phyloP scores from a whole-genome alignment of 2,113 vertebrate species.

The Canis aureus region DNA sequence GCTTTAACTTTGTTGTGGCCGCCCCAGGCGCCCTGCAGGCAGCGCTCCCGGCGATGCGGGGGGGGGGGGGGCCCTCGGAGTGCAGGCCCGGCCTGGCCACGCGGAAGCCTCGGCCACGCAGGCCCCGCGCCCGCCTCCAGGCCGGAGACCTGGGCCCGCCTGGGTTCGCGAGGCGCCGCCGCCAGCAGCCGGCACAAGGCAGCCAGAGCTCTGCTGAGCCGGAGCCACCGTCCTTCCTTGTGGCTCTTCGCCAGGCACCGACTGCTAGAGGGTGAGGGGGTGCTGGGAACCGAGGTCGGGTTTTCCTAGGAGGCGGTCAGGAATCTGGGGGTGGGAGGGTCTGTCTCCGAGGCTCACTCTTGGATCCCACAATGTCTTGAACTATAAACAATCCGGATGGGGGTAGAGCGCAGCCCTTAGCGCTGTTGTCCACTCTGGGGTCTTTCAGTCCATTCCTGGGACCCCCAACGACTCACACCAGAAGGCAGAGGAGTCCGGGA shows the following conservation, averaged over 20 bases:
- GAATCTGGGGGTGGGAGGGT: not conserved
- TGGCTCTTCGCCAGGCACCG: not conserved
- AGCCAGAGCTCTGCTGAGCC: not conserved
- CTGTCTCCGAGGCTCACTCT: not conserved
- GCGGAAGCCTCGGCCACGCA: not conserved
- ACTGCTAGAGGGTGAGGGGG: not conserved
- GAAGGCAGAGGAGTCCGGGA: not conserved
- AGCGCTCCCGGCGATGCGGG: not conserved
- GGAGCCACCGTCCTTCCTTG: not conserved
- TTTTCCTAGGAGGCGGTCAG: conserved; percentile 8
- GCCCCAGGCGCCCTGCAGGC: not conserved
- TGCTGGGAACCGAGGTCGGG: not conserved
- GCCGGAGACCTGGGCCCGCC: conserved; percentile 47
- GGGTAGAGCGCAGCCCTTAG: not conserved
- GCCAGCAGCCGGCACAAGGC: not conserved
- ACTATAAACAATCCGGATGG: not conserved
- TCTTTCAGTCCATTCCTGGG: not conserved
- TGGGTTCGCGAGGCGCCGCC: conserved; percentile 46
- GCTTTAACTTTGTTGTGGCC: conserved; percentile 72
- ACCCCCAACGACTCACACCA: not conserved
- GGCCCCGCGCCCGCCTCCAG: not conserved
- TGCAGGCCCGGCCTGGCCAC: not conserved
- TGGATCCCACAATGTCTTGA: not conserved
- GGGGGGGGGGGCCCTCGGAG: not conserved
- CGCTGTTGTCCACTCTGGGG: not conserved